Evolutionary conservation across 2,888 invertebrate species (phyloP), one percentile per base, ranked within the genome.

Genomic region (Caenorhabditis becei): DNA sequence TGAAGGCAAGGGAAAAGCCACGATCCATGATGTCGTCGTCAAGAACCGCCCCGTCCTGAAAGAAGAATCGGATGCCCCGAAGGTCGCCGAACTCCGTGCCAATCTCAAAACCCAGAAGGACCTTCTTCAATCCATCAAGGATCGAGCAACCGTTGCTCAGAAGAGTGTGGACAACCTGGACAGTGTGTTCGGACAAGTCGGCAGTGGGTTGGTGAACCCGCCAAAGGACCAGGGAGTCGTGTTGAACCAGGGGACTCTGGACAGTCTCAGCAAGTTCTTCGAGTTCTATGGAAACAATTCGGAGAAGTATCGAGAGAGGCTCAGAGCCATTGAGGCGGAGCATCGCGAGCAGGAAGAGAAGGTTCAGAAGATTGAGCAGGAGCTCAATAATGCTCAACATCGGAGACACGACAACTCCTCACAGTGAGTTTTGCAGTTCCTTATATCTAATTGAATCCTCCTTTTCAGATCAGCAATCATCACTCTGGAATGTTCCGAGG

Each of bases 1-100:
- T n/a, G 86, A 88, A 26, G 85, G 89, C 53, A 78, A 56, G 37
- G 84, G 88, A 18, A 66, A 82, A 2, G 88, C 85, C 3, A 75
- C 77, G 10, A 88, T 88, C 56, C 86, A 88, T 56, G 88, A 88
- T 59, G 88, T 89, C 10, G 81, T 79, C 47, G 85, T 81, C 32
- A 82, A 86, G 63, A 65, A 75, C 35, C 53, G 67, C 16, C 77
- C 72, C 10, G 72, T 67, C 2, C 41, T 67, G 14, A 54, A 44
- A 2, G 70, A 74, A 11, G 88, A 87, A 49, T 56, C 67, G 14
- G 86, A 88, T 61, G 69, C 83, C 37, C 72, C 82, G 11, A 77
- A 80, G 80, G 79, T 32, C 32, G 32, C 32, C 5, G 32, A 32
- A 32, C 32, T 77, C 0, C 41, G 69, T 37, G 54, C 67, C 1